phyloP scores from a whole-genome alignment of 2,797 vertebrate species.

The Martes flavigula region DNA sequence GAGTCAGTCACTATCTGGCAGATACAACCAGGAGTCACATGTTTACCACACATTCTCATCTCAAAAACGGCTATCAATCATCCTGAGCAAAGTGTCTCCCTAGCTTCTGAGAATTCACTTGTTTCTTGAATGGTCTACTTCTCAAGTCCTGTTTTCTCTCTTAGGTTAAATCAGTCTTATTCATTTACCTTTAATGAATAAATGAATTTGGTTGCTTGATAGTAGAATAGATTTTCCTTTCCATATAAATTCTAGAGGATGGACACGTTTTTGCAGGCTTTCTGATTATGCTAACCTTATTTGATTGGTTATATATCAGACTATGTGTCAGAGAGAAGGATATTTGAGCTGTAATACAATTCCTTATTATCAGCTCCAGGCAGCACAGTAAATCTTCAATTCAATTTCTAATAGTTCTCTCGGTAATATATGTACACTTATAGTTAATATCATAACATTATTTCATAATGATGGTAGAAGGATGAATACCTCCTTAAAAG shows the following conservation, averaged over 20 bases:
- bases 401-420: constrained; percentile 58
- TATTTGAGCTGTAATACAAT: constrained; percentile 53
- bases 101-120: constrained; percentile 38
- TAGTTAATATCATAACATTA: constrained; percentile 48
- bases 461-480: constrained; percentile 36
- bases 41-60: background rate
- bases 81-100: constrained; percentile 4
- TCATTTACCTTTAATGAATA: constrained; percentile 55
- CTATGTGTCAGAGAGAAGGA: constrained; percentile 17
- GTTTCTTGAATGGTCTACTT: background rate
- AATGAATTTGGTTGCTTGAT: constrained; percentile 16
- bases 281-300: constrained; percentile 36
- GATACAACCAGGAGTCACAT: background rate
- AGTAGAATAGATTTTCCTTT: constrained; percentile 42
- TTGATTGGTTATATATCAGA: constrained; percentile 45
- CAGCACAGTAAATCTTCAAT: constrained; percentile 46
- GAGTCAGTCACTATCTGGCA: constrained; percentile 25
- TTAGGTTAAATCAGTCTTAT: constrained; percentile 29
- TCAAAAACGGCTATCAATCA: constrained; percentile 27
- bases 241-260: constrained; percentile 54
- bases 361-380: constrained; percentile 48
- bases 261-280: background rate
- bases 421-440: constrained; percentile 48
- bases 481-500: constrained; percentile 37
- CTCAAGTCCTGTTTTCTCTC: constrained; percentile 30